A percentile compares a stretch with the other conserved stretches of the same genome.
phyloP scores from a whole-genome alignment of 1,140 invertebrate species.

The Atta colombica region DNA sequence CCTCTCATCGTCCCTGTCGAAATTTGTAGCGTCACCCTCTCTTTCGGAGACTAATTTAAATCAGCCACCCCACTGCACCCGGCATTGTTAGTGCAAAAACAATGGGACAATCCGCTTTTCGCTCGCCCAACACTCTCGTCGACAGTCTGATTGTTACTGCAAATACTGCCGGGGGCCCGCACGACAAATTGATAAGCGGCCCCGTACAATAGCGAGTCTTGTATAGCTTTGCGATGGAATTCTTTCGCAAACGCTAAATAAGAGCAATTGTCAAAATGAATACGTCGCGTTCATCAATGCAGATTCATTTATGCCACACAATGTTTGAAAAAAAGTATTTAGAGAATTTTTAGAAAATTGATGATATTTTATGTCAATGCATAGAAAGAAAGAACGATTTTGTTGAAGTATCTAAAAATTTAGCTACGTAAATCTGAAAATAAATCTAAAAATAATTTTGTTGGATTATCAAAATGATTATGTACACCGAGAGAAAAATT shows the following conservation, averaged over 20 bases:
- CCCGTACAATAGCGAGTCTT: constrained; percentile 24
- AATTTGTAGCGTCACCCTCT: constrained; percentile 65
- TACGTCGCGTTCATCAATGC: not conserved
- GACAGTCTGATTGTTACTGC: constrained; percentile 48
- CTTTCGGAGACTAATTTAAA: constrained; percentile 67
- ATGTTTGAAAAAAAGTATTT: not conserved
- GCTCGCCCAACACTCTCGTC: constrained; percentile 2
- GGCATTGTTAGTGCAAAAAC: constrained; percentile 62
- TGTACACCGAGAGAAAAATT: no score
- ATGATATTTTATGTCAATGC: not conserved
- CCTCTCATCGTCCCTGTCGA: constrained; percentile 11
- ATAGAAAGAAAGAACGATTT: no score
- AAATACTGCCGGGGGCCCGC: constrained; percentile 37
- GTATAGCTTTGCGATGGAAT: constrained; percentile 2
- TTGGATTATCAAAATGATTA: no score
- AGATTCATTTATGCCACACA: not conserved
- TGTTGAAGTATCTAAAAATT: no score
- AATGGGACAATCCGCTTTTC: constrained; percentile 63
- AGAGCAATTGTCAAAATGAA: not conserved
- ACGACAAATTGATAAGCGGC: constrained; percentile 58
- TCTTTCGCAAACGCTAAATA: constrained; percentile 28
- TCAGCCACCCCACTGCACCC: constrained; percentile 49
- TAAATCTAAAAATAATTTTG: no score
- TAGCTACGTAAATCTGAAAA: no score
- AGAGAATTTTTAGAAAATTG: not conserved